Conservation (phyloP, 2,888 invertebrate species). For the Oscheius sp. region DNA sequence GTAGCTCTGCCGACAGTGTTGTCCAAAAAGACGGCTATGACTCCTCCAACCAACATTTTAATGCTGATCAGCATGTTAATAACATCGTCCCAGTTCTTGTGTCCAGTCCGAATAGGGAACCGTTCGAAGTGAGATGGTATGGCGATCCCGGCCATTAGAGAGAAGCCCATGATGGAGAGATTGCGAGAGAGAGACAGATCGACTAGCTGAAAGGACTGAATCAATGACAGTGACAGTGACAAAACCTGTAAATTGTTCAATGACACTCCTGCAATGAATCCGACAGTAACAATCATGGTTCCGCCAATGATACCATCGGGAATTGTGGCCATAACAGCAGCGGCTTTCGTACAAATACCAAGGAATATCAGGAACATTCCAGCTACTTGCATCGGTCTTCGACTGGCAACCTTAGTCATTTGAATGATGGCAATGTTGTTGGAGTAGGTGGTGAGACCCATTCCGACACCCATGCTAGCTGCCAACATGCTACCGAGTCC, state of each 20-base stretch:
- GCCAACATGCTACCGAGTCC: conserved; percentile 62
- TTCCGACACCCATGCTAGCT: conserved; percentile 59
- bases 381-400: conserved; percentile 67
- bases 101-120: conserved; percentile 50
- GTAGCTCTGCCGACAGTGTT: conserved; percentile 71
- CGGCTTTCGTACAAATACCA: conserved; percentile 54
- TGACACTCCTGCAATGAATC: conserved; percentile 68
- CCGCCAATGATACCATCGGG: conserved; percentile 68
- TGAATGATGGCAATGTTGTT: conserved; percentile 67
- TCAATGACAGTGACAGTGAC: too few relatives aligned
- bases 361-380: conserved; percentile 53
- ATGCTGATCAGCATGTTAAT: conserved; percentile 67
- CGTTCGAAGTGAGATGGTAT: conserved; percentile 60
- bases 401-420: conserved; percentile 61
- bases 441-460: conserved; percentile 67
- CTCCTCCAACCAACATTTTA: conserved; percentile 75
- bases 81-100: conserved; percentile 53
- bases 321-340: conserved; percentile 66
- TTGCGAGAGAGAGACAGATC: conserved; percentile 55
- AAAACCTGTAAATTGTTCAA: conserved; percentile 62
- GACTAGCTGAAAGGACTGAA: conserved; percentile 43
- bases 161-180: conserved; percentile 66
- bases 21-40: conserved; percentile 75
- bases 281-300: conserved; percentile 64
- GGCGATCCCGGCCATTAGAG: conserved; percentile 59